phyloP scores from a whole-genome alignment of 35 echinoderm and acorn worm genomes.

The Holothuria glaberrima region DNA sequence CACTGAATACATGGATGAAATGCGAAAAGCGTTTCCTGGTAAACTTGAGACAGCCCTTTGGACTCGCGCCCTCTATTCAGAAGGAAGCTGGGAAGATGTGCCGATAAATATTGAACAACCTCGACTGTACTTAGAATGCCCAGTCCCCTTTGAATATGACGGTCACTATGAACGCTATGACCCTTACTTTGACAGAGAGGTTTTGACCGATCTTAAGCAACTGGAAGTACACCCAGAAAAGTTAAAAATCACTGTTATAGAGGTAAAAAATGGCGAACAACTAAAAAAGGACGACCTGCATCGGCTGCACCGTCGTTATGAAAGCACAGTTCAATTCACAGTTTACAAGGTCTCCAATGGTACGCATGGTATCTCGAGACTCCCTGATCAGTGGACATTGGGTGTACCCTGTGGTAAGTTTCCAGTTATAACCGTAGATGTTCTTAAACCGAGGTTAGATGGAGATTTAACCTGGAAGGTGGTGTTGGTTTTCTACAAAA shows the following conservation, averaged over 20 bases:
- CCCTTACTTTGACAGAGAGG: not conserved
- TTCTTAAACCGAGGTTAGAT: too few species aligned
- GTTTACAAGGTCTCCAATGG: not conserved
- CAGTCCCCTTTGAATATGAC: not conserved
- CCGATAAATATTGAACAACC: not conserved
- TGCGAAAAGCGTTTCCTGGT: constrained; percentile 2
- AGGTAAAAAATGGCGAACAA: not conserved
- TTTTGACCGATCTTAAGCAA: not conserved
- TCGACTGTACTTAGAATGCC: constrained; percentile 3
- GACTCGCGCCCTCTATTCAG: not conserved
- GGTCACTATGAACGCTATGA: not conserved
- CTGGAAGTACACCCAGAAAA: not conserved
- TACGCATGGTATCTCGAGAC: not conserved
- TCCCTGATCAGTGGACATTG: not conserved
- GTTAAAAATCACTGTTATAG: not conserved
- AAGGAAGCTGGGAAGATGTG: not conserved
- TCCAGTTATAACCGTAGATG: not conserved
- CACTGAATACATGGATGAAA: not conserved
- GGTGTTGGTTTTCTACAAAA: not conserved
- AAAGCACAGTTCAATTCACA: not conserved
- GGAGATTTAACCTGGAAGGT: not conserved
- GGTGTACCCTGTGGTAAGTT: not conserved
- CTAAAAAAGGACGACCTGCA: not conserved
- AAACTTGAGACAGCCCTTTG: not conserved
- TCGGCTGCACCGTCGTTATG: not conserved